These are phyloP conservation scores for Lipophrys pholis DNA, from an alignment of 2,113 vertebrate genomes.

Conservation along the genomic window DNA sequence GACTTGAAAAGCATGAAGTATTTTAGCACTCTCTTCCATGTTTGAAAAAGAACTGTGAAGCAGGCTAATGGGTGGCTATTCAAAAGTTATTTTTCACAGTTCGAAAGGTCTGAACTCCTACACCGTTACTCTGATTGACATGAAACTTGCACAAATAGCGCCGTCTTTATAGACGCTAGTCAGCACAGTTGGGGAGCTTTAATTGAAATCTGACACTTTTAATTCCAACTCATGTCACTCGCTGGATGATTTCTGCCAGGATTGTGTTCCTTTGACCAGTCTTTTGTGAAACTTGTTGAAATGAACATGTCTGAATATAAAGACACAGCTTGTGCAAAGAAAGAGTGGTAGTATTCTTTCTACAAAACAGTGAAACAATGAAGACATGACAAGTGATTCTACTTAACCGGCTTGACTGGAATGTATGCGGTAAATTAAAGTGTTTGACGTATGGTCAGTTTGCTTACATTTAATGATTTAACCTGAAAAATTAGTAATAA, in stretches of 20 bases:
- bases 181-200: slow-evolving; percentile 17
- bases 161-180: slow-evolving; percentile 11
- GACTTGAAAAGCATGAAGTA: slow-evolving; percentile 8
- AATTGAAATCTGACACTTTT: slow-evolving; percentile 42
- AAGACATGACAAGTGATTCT: background rate
- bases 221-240: slow-evolving; percentile 13
- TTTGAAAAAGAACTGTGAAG: slow-evolving; percentile 11
- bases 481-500: background rate
- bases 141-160: slow-evolving; percentile 29
- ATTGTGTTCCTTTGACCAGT: background rate
- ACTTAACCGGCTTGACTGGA: background rate
- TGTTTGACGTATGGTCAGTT: background rate
- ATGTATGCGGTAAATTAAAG: background rate
- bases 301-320: background rate
- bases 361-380: background rate
- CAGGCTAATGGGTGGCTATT: slow-evolving; percentile 12
- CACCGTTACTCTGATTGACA: slow-evolving; percentile 43
- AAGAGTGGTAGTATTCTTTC: background rate
- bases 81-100: slow-evolving; percentile 35
- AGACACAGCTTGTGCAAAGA: background rate
- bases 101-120: slow-evolving; percentile 49
- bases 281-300: background rate
- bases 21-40: slow-evolving; percentile 1
- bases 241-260: slow-evolving; percentile 4
- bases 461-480: background rate